Percentiles rank a stretch among this genome's conserved stretches.
These are phyloP conservation scores for Musca vetustissima DNA, from an alignment of 1,140 invertebrate genomes.

Conservation along the genomic window DNA sequence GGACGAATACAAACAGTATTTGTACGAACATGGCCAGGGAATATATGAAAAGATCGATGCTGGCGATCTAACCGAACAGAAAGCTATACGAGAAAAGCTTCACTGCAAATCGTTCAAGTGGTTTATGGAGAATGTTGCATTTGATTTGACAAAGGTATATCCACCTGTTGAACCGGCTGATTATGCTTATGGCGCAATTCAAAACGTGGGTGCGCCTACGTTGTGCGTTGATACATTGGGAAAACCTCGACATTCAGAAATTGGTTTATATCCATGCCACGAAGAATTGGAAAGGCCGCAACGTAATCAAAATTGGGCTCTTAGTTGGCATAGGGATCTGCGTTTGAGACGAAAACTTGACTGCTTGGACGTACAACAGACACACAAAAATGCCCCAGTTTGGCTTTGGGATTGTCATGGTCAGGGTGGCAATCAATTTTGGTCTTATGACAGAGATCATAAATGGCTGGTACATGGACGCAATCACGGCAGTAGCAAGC, in stretches of 20 bases:
- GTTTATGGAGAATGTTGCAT: conserved; percentile 94
- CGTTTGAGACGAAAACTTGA: conserved; percentile 76
- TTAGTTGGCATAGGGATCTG: conserved; percentile 93
- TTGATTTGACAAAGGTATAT: conserved; percentile 87
- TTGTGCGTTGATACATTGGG: conserved; percentile 79
- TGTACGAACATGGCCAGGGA: conserved; percentile 75
- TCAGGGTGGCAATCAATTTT: conserved; percentile 89
- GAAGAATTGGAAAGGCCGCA: conserved; percentile 57
- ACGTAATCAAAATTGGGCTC: conserved; percentile 65
- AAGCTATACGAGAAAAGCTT: conserved; percentile 71
- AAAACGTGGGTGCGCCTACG: conserved; percentile 66
- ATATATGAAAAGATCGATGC: conserved; percentile 74
- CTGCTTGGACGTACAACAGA: conserved; percentile 88
- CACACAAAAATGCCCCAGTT: conserved; percentile 74
- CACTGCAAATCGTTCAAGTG: conserved; percentile 93
- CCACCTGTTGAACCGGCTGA: conserved; percentile 89
- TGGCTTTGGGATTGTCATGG: conserved; percentile 84
- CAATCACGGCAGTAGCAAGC: conserved; percentile 53
- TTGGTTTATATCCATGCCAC: conserved; percentile 64
- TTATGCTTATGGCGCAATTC: conserved; percentile 78
- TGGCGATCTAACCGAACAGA: conserved; percentile 82
- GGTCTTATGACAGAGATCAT: conserved; percentile 79
- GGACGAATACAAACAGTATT: conserved; percentile 92
- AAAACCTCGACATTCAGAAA: conserved; percentile 65
- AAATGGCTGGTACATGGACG: conserved; percentile 72